Conservation (phyloP, 2,113 vertebrate species). For the Pimephales promelas region DNA sequence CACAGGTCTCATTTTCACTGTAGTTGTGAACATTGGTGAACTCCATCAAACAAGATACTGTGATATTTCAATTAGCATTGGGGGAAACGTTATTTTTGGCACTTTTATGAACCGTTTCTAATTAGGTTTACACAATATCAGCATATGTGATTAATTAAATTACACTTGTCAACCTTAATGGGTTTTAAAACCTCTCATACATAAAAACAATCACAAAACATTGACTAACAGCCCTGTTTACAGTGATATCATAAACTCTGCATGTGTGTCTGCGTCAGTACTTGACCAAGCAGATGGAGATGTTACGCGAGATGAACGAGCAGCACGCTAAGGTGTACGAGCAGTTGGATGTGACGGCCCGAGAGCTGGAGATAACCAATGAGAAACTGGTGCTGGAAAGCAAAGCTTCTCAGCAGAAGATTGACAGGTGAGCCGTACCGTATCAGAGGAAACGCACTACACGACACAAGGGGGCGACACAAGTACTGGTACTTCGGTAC, state of each 20-base stretch:
- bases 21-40: not conserved
- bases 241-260: not conserved
- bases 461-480: not conserved
- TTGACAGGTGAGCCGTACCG: constrained; percentile 81
- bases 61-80: not conserved
- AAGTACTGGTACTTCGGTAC: not conserved
- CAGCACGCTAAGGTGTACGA: constrained; percentile 97
- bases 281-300: constrained; percentile 93
- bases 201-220: too few relatives aligned
- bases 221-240: not conserved
- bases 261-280: constrained; percentile 75
- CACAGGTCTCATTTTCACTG: not conserved
- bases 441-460: not conserved
- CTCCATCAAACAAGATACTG: not conserved
- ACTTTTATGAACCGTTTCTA: not conserved
- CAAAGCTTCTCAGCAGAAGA: constrained; percentile 95
- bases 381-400: constrained; percentile 94
- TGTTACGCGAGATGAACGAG: constrained; percentile 91
- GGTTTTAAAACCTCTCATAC: too few relatives aligned
- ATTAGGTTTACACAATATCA: not conserved
- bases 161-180: too few relatives aligned
- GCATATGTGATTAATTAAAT: not conserved
- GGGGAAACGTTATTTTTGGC: not conserved
- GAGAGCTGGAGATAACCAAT: constrained; percentile 94
- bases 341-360: constrained; percentile 91